Percentiles rank a stretch among this genome's conserved stretches.
Conservation (phyloP, 2,888 invertebrate species). For the Zeuzera pyrina region DNA sequence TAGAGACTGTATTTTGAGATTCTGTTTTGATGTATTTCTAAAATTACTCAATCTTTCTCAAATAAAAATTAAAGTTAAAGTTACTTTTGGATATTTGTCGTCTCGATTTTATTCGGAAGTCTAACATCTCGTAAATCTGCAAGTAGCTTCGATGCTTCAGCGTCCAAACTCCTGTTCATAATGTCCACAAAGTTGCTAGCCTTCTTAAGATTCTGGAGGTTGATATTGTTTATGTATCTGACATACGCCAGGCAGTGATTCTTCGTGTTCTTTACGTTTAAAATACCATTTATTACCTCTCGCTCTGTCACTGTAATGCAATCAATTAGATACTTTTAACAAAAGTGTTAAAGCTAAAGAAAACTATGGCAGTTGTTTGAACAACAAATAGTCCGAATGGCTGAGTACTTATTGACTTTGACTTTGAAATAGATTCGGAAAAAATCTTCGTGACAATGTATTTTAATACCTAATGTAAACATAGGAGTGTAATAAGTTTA, state of each 20-base stretch:
- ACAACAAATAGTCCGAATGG: too few species aligned
- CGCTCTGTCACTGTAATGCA: constrained; percentile 89
- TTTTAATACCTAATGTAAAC: too few species aligned
- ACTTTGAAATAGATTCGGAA: neutral
- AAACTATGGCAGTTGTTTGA: too few species aligned
- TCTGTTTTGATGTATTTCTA: too few species aligned
- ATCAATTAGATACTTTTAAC: neutral
- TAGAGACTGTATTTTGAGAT: too few species aligned
- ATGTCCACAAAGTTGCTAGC: constrained; percentile 97
- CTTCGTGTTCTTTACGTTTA: constrained; percentile 94
- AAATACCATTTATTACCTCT: constrained; percentile 95
- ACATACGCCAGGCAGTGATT: constrained; percentile 97
- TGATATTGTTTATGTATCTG: constrained; percentile 97
- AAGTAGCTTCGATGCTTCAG: constrained; percentile 91
- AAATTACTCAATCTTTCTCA: too few species aligned
- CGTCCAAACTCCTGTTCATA: constrained; percentile 90
- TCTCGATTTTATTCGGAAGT: constrained; percentile 90
- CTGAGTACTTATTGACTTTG: too few species aligned
- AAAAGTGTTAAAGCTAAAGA: too few species aligned
- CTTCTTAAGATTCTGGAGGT: constrained; percentile 93
- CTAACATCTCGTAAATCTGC: constrained; percentile 92
- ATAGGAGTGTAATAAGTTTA: too few species aligned
- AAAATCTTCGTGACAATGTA: neutral
- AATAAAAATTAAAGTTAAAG: too few species aligned
- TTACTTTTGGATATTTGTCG: constrained; percentile 90